Percentiles rank a stretch among this genome's conserved stretches.
These are phyloP conservation scores for Gryon sp. DNA, from an alignment of 1,140 invertebrate species.

Conservation along the genomic window DNA sequence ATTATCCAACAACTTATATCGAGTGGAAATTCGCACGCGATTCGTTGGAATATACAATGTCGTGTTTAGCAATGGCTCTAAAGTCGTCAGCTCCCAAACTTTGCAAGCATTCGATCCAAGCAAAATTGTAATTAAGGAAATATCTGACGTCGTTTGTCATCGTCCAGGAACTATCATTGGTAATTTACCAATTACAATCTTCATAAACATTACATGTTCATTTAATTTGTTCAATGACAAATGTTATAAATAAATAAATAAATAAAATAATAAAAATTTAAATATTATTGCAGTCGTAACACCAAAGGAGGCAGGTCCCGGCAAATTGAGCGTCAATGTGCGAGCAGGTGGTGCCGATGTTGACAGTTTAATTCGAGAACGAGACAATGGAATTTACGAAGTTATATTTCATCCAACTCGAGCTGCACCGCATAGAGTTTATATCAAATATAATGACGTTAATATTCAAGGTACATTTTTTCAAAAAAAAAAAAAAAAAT, in stretches of 20 bases:
- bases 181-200: too few species aligned
- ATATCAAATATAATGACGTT: slow-evolving; percentile 77
- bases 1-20: slow-evolving; percentile 72
- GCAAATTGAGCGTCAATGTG: slow-evolving; percentile 88
- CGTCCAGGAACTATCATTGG: slow-evolving; percentile 89
- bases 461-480: slow-evolving; percentile 72
- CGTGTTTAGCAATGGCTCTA: slow-evolving; percentile 80
- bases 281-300: too few species aligned
- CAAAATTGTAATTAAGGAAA: slow-evolving; percentile 87
- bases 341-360: slow-evolving; percentile 89
- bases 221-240: too few species aligned
- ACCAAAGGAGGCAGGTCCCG: slow-evolving; percentile 88
- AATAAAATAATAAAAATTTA: too few species aligned
- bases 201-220: too few species aligned
- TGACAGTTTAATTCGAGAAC: slow-evolving; percentile 87
- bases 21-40: slow-evolving; percentile 81
- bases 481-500: not conserved
- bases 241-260: too few species aligned
- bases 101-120: slow-evolving; percentile 93
- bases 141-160: slow-evolving; percentile 90
- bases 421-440: slow-evolving; percentile 89
- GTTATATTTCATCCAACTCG: slow-evolving; percentile 92
- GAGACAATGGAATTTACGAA: slow-evolving; percentile 86
- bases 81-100: slow-evolving; percentile 82
- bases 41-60: slow-evolving; percentile 84